phyloP scores from a whole-genome alignment of 2,113 vertebrate species.

The Gracilinanus agilis region DNA sequence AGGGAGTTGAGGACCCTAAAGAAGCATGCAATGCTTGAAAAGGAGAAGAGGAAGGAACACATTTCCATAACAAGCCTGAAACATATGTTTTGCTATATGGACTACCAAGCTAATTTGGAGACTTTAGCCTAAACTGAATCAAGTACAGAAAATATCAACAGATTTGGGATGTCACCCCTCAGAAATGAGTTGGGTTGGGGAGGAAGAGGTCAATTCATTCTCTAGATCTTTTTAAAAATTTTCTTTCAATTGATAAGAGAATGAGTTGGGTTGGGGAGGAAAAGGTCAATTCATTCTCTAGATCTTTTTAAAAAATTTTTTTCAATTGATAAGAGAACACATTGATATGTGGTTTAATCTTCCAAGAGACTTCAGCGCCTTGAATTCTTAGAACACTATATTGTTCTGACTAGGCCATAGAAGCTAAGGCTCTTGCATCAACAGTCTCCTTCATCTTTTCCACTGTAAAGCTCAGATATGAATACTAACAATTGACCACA shows the following conservation, averaged over 20 bases:
- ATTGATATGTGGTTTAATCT: not conserved
- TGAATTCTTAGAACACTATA: not conserved
- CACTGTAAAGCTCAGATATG: not conserved
- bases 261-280: not conserved
- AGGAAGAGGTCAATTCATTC: not conserved
- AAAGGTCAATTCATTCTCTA: not conserved
- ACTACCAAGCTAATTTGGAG: not conserved
- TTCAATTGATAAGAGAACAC: not conserved
- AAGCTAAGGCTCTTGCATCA: not conserved
- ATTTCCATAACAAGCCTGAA: conserved; percentile 72
- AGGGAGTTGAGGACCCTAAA: conserved; percentile 64
- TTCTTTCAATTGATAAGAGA: too few species aligned
- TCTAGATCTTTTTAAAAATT: not conserved
- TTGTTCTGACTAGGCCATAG: not conserved
- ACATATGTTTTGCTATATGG: not conserved
- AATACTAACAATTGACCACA: not conserved
- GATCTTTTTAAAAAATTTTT: not conserved
- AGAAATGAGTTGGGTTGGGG: not conserved
- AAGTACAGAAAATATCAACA: not conserved
- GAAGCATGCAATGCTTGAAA: conserved; percentile 64
- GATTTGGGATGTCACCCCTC: not conserved
- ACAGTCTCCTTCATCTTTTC: not conserved
- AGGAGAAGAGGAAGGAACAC: conserved; percentile 39
- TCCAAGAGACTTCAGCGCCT: not conserved
- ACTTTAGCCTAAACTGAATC: not conserved